Evolutionary conservation across 1,140 invertebrate species (phyloP).

Genomic region (Chrysopa pallens): DNA sequence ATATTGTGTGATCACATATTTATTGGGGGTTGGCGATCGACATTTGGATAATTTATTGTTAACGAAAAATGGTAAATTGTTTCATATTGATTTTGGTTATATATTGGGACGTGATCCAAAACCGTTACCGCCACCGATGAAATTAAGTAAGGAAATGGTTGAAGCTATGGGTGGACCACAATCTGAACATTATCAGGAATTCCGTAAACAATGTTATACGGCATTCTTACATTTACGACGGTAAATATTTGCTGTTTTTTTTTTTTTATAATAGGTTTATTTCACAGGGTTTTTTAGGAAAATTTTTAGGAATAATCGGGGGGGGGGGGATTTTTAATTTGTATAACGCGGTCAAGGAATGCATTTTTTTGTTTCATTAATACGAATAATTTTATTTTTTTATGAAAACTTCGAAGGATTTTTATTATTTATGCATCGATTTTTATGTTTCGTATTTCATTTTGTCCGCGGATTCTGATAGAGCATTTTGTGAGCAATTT

Average conservation of each 20-base stretch:
- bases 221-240: conserved; percentile 87
- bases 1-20: conserved; percentile 96
- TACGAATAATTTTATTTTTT: no score
- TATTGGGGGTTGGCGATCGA: conserved; percentile 93
- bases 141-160: conserved; percentile 97
- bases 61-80: conserved; percentile 77
- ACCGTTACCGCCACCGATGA: conserved; percentile 95
- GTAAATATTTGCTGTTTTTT: conserved; percentile 20
- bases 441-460: no score
- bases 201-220: conserved; percentile 88
- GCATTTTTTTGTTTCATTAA: no score
- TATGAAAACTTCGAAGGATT: no score
- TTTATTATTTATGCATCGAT: no score
- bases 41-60: conserved; percentile 95
- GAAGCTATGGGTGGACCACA: conserved; percentile 94
- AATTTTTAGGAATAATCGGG: no score
- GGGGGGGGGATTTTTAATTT: no score
- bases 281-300: no score
- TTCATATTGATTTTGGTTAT: conserved; percentile 99
- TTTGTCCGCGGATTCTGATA: no score
- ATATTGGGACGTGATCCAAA: conserved; percentile 97
- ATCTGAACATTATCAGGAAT: conserved; percentile 87
- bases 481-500: no score
- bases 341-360: no score
- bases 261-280: no score